Base-by-base conservation (phyloP, 2,888 invertebrate species). In the Belgica antarctica region DNA sequence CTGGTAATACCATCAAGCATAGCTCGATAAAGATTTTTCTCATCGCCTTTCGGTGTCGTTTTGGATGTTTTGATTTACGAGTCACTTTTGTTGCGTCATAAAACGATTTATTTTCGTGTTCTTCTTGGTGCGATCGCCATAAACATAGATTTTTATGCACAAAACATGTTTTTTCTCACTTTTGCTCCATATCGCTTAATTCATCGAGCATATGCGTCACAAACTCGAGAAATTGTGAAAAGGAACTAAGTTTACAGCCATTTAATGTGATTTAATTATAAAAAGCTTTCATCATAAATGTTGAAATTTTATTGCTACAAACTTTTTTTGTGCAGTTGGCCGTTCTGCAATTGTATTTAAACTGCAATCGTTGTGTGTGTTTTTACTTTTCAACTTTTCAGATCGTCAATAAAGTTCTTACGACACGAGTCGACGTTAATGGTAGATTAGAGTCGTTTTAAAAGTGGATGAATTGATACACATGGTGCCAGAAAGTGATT, bases 341-440 rank as follows among this genome's bases (percentile, higher is more conserved):
- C 34, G 12, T 31, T 31, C 7, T 8, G 34, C 34, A 31, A 31
- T 31, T 31, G 34, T 31, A 31, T 52, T 52, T 7, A 19, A 17
- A 17, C 22, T 22, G 52, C 52, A 22, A 19, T 52, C 52, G 7
- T 52, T 3, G 12, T 1, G 17, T 52, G 7, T 52, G 19, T 52
- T 17, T 52, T 52, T 52, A 52, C 52, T 7, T 52, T 52, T 52
- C 52, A 52, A 52, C 52, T 52, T 52, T 52, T 52, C 52, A 52
- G 22, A 19, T 52, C 52, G 52, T 52, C 52, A 52, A 52, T 52
- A 52, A n/a, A n/a, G 8, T 52, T 52, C 52, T 52, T 52, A 52
- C 52, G 52, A 52, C 52, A 52, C 52, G 22, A 52, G 52, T 52
- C 22, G 52, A 52, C 52, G 52, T 52, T 52, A 52, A 52, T 52